Evolutionary conservation across 2,797 vertebrate species (phyloP), one percentile per base, ranked within the genome.

Genomic region (Poeciliopsis turneri): DNA sequence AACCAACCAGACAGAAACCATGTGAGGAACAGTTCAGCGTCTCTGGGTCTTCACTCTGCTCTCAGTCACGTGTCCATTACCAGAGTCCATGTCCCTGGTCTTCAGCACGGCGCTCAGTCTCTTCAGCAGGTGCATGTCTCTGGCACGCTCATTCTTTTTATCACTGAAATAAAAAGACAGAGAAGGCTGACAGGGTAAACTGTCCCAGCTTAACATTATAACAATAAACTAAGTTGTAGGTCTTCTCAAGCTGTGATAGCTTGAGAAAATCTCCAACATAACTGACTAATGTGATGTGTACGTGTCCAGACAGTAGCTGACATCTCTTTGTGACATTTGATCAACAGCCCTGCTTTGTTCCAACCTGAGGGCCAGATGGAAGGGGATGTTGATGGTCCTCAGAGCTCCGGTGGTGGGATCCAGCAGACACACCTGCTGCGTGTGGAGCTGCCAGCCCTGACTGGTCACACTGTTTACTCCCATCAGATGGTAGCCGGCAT

Each of bases 401-500:
- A 99, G 88, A 18, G 92, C 96, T 91, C 96, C 97, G 51, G 96
- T 97, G 74, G 94, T 90, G 1, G 97, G 97, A 90, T 99, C 98
- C 78, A 99, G 94, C 76, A 99, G 96, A 91, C 97, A 99, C 85
- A 99, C 97, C 93, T 99, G 98, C 88, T 98, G 97, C 0, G 97
- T 99, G 93, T 99, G 97, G 0, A 98, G 96, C 90, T 98, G 97
- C 98, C 98, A 99, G 41, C 97, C 97, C 84, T 99, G 97, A 93
- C 98, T 99, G 85, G 97, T 99, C 84, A 99, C 95, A 33, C 98
- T 99, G 93, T 99, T 99, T 81, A 99, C 95, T 66, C 98, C 98
- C 97, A 99, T 98, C 90, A 99, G 97, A 93, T 96, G 98, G 92
- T 99, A 99, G 77, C 98, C 98, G 73, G 97, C 97, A 89, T 98